Evolutionary conservation across 2,797 vertebrate genomes (phyloP).

Genomic region (Microchirus variegatus): DNA sequence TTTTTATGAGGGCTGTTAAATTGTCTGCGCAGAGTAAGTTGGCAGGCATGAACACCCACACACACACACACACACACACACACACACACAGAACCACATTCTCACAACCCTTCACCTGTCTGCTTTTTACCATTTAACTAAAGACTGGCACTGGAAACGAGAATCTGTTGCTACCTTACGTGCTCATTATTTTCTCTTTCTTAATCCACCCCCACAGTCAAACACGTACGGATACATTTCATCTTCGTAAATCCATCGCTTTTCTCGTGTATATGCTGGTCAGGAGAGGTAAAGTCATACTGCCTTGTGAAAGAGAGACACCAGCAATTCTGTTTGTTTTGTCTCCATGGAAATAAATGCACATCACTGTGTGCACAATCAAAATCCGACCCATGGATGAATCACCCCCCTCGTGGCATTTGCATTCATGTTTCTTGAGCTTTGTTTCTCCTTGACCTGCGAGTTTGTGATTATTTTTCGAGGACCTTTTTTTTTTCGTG

Average conservation of each 20-base stretch:
- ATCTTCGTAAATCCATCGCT: slow-evolving; percentile 11
- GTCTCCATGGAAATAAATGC: slow-evolving; percentile 66
- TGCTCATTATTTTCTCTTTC: slow-evolving; percentile 20
- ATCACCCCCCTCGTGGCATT: slow-evolving; percentile 34
- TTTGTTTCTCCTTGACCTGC: slow-evolving; percentile 55
- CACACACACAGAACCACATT: slow-evolving; percentile 20
- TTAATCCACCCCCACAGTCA: slow-evolving; percentile 22
- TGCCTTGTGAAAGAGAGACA: slow-evolving; percentile 25
- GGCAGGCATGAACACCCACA: slow-evolving; percentile 37
- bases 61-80: slow-evolving; percentile 29
- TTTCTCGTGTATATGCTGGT: neutral
- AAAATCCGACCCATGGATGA: slow-evolving; percentile 41
- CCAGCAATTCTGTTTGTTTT: slow-evolving; percentile 47
- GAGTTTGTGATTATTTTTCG: slow-evolving; percentile 39
- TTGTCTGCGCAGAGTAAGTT: slow-evolving; percentile 50
- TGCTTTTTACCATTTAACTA: slow-evolving; percentile 14
- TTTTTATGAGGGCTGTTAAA: slow-evolving; percentile 73
- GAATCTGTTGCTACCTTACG: slow-evolving; percentile 20
- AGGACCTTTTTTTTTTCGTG: slow-evolving; percentile 35
- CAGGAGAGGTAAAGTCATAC: slow-evolving; percentile 36
- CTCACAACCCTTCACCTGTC: slow-evolving; percentile 43
- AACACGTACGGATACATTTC: slow-evolving; percentile 17
- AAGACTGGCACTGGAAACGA: slow-evolving; percentile 14
- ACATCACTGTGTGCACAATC: slow-evolving; percentile 49
- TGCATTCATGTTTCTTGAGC: slow-evolving; percentile 16